Base-by-base conservation (phyloP, 1,140 invertebrate genomes). In the Trachelipus rathkii region DNA sequence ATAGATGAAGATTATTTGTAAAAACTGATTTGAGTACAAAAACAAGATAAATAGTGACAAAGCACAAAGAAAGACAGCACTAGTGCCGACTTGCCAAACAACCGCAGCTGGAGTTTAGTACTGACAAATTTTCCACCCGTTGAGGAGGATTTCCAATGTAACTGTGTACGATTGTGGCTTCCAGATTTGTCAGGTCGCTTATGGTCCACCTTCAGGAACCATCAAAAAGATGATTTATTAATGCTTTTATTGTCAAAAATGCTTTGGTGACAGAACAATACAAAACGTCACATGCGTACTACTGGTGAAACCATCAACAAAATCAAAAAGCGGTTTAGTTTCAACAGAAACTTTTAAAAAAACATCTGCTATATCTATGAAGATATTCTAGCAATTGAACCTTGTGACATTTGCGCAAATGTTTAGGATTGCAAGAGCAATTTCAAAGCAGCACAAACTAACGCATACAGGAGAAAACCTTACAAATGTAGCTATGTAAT, bases 401-500 rank as follows among this genome's bases (percentile, higher is more conserved):
- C 85, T 0, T 91, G 90, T 82, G 84, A 86, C 10, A 86, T 87
- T 60, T 91, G 90, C 79, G 86, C 86, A 0, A 90, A 89, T 73
- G 85, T 85, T 0, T 88, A 88, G 66, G 83, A 85, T 0, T 87
- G 88, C 5, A 88, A 89, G 76, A 86, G 87, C 24, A 86, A 89
- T 79, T 82, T 91, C n/a, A 3, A 87, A 87, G 8, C 85, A 89
- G 33, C 92, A 94, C 85, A 85, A 92, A 46, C 83, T 92, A 76
- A 85, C 93, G 53, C 93, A 94, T 84, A 93, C 91, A 44, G 91
- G 91, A 5, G 91, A 73, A 87, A 92, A 79, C 92, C 92, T 8
- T 94, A 92, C 85, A 89, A 92, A 82, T 94, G 92, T 85, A 87
- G 89, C 74, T 91, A 93, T 85, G 94, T 92, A 86, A 93, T 92